Evolutionary conservation across 2,797 vertebrate species (phyloP).

Genomic region (Echeneis naucrates): DNA sequence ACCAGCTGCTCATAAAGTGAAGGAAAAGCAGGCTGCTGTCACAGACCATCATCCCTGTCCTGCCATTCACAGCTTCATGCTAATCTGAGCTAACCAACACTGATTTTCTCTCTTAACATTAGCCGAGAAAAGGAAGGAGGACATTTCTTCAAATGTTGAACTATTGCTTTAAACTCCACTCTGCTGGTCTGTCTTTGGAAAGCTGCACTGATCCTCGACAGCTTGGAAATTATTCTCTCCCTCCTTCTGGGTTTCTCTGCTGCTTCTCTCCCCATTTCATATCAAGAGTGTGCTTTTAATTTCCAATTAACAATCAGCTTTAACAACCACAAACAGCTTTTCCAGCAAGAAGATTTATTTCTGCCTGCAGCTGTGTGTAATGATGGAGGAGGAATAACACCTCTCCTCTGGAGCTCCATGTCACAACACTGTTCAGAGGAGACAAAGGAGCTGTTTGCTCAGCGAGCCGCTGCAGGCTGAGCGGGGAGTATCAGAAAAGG

Average conservation of each 20-base stretch:
- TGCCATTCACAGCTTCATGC: background rate
- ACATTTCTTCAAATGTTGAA: background rate
- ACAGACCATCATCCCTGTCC: too few relatives aligned
- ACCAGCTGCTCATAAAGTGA: too few relatives aligned
- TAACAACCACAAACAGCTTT: background rate
- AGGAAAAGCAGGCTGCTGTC: too few relatives aligned
- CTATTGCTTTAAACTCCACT: background rate
- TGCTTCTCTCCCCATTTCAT: conserved; percentile 5
- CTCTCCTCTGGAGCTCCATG: conserved; percentile 6
- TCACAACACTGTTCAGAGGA: background rate
- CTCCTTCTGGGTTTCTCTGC: background rate
- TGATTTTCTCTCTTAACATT: conserved; percentile 5
- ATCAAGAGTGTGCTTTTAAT: conserved; percentile 21
- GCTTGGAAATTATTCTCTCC: conserved; percentile 1
- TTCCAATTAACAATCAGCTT: background rate
- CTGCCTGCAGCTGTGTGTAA: conserved; percentile 3
- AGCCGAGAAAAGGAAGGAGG: background rate
- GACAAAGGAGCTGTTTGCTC: conserved; percentile 17
- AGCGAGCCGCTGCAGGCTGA: conserved; percentile 7
- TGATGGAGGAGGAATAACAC: background rate
- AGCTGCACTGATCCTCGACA: background rate
- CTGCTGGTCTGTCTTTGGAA: background rate
- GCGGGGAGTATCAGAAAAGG: background rate
- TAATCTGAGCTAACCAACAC: background rate
- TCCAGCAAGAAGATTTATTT: conserved; percentile 9